phyloP scores from a whole-genome alignment of 2,113 vertebrate species.

The Rhinopomastus cyanomelas region DNA sequence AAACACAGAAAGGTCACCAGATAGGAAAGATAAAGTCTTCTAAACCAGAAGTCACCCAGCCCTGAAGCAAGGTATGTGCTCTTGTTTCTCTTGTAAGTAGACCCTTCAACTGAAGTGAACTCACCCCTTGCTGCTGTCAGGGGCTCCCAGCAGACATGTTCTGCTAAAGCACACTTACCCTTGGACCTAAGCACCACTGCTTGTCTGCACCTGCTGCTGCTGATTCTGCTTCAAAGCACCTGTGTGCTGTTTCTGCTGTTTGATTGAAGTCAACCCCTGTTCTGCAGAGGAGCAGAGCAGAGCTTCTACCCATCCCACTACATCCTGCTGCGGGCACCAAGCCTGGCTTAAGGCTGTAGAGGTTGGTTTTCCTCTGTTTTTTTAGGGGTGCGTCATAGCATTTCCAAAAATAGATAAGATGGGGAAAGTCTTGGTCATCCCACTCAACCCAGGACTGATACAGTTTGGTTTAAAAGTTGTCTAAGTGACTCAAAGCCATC shows the following conservation, averaged over 20 bases:
- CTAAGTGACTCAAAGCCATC: neutral
- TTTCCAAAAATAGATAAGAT: neutral
- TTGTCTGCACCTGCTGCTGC: neutral
- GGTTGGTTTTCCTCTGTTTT: no score
- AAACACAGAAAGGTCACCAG: neutral
- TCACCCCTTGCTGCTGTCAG: neutral
- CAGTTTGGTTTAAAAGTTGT: neutral
- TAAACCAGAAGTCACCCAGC: neutral
- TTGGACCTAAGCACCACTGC: neutral
- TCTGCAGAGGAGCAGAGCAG: neutral
- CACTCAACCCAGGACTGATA: neutral
- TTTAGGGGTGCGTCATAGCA: neutral
- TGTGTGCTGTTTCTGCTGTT: neutral
- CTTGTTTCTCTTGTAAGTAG: neutral
- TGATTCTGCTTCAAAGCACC: neutral
- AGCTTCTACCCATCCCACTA: neutral
- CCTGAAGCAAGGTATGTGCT: neutral
- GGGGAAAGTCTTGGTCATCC: neutral
- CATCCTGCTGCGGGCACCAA: neutral
- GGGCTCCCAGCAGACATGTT: neutral
- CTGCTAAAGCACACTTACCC: neutral
- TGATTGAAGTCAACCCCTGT: neutral
- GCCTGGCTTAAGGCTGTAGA: neutral
- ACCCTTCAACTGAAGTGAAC: neutral
- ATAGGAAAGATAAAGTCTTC: neutral